Base-by-base conservation (phyloP, 2,888 invertebrate genomes). In the Steinernema scapterisci region DNA sequence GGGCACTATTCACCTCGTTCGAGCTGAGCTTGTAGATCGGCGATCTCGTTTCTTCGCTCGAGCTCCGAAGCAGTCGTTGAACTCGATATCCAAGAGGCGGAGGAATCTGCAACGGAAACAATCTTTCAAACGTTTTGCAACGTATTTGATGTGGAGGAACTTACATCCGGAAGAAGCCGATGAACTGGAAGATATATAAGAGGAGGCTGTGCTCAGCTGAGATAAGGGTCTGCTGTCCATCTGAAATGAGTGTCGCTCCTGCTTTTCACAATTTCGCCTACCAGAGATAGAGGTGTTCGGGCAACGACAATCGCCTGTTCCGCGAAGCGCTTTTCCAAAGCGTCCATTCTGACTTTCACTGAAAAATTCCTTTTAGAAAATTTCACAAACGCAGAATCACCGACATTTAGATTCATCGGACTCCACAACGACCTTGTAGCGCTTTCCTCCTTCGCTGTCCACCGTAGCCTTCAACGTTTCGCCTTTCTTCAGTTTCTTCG, bases 401-500 rank as follows among this genome's bases (percentile, higher is more conserved):
- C 16, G 6, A 31, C 31, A 6, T 9, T 11, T 31, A 2, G 16
- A 2, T 6, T 38, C 9, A 9, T 38, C 38, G 5, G n/a, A 16
- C 31, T 63, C 27, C 27, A 27, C 63, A n/a, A 27, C 9, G 31
- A 63, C 63, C 16, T 63, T 31, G 2, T 63, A 31, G 16, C 31
- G 21, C n/a, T 27, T 63, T 19, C 63, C 16, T 9, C 25, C 38
- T 6, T 25, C 63, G 31, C 63, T 31, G 9, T 9, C 31, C 16
- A 63, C 63, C 63, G 63, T 63, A 63, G 31, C 31, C 31, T 25
- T 25, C 31, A 63, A 31, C 27, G 63, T 63, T 27, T 63, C 63
- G 16, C 16, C 6, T 27, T 27, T 31, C 31, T 27, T 25, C 16
- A 63, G n/a, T 16, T 25, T 27, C 13, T 38, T 27, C 3, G 63